Evolutionary conservation across 2,888 invertebrate species (phyloP).

Genomic region (Xanthostigma xanthostigma): DNA sequence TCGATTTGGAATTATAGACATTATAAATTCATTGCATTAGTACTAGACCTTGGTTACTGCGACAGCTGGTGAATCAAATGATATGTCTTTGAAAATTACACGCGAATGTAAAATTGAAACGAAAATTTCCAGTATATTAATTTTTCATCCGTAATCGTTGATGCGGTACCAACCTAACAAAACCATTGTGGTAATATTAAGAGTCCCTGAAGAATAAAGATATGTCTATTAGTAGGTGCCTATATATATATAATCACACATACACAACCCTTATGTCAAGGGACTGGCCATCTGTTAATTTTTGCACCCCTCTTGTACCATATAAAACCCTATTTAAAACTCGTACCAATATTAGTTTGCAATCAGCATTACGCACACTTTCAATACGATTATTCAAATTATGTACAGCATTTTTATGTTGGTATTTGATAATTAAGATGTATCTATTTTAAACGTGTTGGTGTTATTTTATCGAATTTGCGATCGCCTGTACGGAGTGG

Average conservation of each 20-base stretch:
- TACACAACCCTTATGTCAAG: constrained; percentile 23
- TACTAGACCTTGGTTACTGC: too few species aligned
- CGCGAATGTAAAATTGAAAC: constrained; percentile 8
- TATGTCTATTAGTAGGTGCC: constrained; percentile 18
- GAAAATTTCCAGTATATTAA: constrained; percentile 16
- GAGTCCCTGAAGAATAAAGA: constrained; percentile 2
- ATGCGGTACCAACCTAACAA: constrained; percentile 3
- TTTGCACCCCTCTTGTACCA: constrained; percentile 23
- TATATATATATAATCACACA: constrained; percentile 20
- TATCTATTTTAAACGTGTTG: background rate
- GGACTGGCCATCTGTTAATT: constrained; percentile 30
- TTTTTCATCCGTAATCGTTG: constrained; percentile 7
- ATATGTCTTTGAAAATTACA: too few species aligned
- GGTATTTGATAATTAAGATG: background rate
- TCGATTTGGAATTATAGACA: too few species aligned
- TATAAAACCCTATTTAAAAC: too few species aligned
- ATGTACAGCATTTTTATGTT: background rate
- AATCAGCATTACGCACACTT: too few species aligned
- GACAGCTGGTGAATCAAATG: too few species aligned
- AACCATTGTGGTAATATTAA: background rate
- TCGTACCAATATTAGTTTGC: too few species aligned
- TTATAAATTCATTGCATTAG: too few species aligned
- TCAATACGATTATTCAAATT: background rate
- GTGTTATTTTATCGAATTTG: background rate
- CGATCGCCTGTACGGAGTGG: background rate